Evolutionary conservation across 2,797 vertebrate genomes (phyloP).

Genomic region (Glossophaga mutica): DNA sequence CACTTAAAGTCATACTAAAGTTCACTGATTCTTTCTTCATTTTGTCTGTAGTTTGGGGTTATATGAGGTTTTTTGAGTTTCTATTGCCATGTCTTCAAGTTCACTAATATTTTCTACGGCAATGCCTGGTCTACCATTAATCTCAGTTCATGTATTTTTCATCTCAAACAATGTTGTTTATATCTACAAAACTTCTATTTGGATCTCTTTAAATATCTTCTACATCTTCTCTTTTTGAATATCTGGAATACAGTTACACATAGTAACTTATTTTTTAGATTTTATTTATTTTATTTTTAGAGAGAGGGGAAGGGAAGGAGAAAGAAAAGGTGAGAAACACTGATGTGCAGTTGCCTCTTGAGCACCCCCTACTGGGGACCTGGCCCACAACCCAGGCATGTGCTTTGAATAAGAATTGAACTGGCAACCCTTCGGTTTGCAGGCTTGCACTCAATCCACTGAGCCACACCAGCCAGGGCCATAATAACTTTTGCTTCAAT

Average conservation of each 20-base stretch:
- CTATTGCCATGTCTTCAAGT: not conserved
- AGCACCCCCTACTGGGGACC: too few relatives aligned
- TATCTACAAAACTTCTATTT: not conserved
- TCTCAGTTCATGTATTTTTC: not conserved
- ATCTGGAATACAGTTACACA: not conserved
- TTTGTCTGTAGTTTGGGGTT: not conserved
- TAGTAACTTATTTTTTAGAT: not conserved
- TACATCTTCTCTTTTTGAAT: not conserved
- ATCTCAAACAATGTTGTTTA: not conserved
- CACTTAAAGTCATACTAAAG: not conserved
- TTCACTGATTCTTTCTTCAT: not conserved
- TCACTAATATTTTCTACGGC: not conserved
- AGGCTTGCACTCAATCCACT: too few relatives aligned
- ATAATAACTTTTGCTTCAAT: not conserved
- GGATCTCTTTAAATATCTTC: not conserved
- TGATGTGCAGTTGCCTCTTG: too few relatives aligned
- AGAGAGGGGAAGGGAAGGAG: too few relatives aligned
- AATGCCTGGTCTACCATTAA: not conserved
- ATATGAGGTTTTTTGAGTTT: not conserved
- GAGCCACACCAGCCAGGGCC: too few relatives aligned
- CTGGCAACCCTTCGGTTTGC: too few relatives aligned
- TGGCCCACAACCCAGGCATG: too few relatives aligned
- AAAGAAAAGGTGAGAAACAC: too few relatives aligned
- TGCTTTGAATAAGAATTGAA: too few relatives aligned
- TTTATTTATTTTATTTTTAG: too few relatives aligned